Base-by-base conservation (phyloP, 2,888 invertebrate species). In the Pterostichus madidus region DNA sequence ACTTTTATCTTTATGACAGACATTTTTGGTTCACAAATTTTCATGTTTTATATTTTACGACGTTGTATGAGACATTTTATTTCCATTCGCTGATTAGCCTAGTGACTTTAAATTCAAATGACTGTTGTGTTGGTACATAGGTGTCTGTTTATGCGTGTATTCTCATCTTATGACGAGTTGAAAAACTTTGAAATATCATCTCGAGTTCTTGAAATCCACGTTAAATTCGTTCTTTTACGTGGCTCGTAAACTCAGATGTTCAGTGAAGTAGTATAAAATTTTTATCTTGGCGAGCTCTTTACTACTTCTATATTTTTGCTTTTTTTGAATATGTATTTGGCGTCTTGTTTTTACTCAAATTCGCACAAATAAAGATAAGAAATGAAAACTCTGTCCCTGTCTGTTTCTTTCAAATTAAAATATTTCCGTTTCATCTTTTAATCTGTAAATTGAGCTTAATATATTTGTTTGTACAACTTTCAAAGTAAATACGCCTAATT, bases 141-240 rank as follows among this genome's bases (percentile, higher is more conserved):
- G 13, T 6, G 39, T 39, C 39, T 49, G n/a, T 49, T 49, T 49
- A n/a, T n/a, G 11, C 11, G 5, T 49, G 49, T 49, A 49, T 4
- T 49, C 7, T 44, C 11, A n/a, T 13, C 13, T 49, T 49, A 49
- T n/a, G 49, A 49, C 13, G 49, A 49, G 49, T 10, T 39, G 39
- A 39, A 49, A 49, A 49, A 49, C 49, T 49, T 11, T 49, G n/a
- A 5, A 49, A 49, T 49, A 49, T 24, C 24, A 24, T 24, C 2
- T 24, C 1, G 24, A 2, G 24, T 49, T 49, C 11, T 49, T 49
- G 2, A 49, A 49, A 49, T 49, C 49, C 13, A n/a, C 13, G 39
- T 49, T 11, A 11, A 49, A 49, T 49, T 49, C n/a, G 49, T 49
- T 49, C n/a, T 49, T 49, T 49, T 49, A 39, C 49, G 13, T n/a